A percentile compares a stretch with the other conserved stretches of the same genome.
phyloP scores from a whole-genome alignment of 2,113 vertebrate species.

The Engystomops pustulosus region DNA sequence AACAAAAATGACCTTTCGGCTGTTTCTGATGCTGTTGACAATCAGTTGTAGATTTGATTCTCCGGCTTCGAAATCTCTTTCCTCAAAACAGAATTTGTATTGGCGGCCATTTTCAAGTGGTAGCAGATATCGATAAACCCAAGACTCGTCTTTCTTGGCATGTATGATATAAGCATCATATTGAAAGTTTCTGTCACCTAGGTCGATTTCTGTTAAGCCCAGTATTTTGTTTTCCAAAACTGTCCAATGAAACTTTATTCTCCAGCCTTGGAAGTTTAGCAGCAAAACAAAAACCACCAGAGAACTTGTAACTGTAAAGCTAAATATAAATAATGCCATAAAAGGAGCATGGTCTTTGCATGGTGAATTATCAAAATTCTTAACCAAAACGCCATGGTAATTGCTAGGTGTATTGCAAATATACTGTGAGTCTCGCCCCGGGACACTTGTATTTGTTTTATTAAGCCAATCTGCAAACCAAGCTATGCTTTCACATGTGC shows the following conservation, averaged over 20 bases:
- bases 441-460: conserved; percentile 73
- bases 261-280: conserved; percentile 90
- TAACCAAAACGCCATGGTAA: conserved; percentile 80
- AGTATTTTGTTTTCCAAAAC: conserved; percentile 82
- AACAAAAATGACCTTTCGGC: conserved; percentile 90
- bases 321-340: conserved; percentile 79
- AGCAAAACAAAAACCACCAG: conserved; percentile 73
- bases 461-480: conserved; percentile 94
- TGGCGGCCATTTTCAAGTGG: conserved; percentile 77
- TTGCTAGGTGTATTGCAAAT: conserved; percentile 88
- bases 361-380: conserved; percentile 81
- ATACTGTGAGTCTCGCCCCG: conserved; percentile 74
- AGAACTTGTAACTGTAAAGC: conserved; percentile 65
- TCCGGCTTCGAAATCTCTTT: conserved; percentile 85
- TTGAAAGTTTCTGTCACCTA: conserved; percentile 71
- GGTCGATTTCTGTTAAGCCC: conserved; percentile 82
- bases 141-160: conserved; percentile 76
- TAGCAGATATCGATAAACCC: conserved; percentile 83
- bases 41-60: conserved; percentile 78
- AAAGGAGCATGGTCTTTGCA: conserved; percentile 92
- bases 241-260: conserved; percentile 89
- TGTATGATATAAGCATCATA: conserved; percentile 89
- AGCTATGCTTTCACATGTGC: conserved; percentile 93
- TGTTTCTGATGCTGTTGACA: conserved; percentile 81
- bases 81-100: conserved; percentile 85